Base-by-base conservation (phyloP, 2,888 invertebrate genomes). In the Helleia helle region DNA sequence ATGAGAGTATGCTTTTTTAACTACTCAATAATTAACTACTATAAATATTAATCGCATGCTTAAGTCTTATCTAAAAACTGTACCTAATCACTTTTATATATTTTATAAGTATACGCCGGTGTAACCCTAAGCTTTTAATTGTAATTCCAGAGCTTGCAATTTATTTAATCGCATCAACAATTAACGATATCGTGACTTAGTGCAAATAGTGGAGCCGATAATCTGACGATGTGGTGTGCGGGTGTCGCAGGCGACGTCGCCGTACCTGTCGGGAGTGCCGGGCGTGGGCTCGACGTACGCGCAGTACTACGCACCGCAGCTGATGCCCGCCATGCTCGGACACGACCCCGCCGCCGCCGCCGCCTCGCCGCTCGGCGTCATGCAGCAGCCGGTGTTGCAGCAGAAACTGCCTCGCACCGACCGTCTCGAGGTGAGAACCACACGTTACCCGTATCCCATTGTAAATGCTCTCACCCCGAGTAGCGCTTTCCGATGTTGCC, bases 361-460 rank as follows among this genome's bases (percentile, higher is more conserved):
- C 47, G 93, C 91, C 63, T 93, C 93, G 67, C 94, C 93, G 55
- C 87, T 95, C 60, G 93, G 94, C 90, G 79, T 94, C 89, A 79
- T 94, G 94, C 88, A 92, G 91, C 76, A 94, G 89, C 79, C 93
- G 87, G 86, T 94, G 92, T 76, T 93, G 92, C 85, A 95, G 86
- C 96, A 96, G 88, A 96, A 97, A 88, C 89, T 96, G 89, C 94
- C 94, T 63, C 92, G 96, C 85, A 93, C 95, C 75, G 96, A 96
- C 87, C 91, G 97, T 87, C 91, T 97, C 87, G 96, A 97, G 96
- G 97, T 96, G 90, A 90, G 91, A 48, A 43, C 43, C 34, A 47
- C 28, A 40, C 44, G 65, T 59, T 66, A 63, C 62, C 42, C 59
- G 65, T n/a, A 66, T 62, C 61, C 64, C 66, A 58, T 57, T 30